phyloP scores from a whole-genome alignment of 1,140 invertebrate genomes.

The Dolichoris vasculosae region DNA sequence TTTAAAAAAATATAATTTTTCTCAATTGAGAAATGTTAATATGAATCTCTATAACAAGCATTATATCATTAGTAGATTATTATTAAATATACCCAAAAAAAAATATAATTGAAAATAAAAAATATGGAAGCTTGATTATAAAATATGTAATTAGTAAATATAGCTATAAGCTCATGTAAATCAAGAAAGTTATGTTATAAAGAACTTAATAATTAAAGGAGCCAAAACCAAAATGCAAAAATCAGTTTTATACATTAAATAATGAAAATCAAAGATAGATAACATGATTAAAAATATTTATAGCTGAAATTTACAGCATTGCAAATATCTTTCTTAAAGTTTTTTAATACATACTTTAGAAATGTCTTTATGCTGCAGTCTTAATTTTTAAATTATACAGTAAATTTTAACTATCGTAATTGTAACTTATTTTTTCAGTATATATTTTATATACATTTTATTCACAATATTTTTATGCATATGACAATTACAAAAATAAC shows the following conservation, averaged over 20 bases:
- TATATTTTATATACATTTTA: slow-evolving; percentile 41
- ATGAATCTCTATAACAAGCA: not conserved
- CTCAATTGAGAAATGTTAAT: not conserved
- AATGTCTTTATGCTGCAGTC: not conserved
- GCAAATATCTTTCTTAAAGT: not conserved
- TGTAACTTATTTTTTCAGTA: slow-evolving; percentile 7
- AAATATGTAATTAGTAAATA: not conserved
- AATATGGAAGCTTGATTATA: not conserved
- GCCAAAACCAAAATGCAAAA: slow-evolving; percentile 18
- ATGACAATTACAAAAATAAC: not conserved
- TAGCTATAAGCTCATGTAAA: not conserved
- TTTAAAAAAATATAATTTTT: not conserved
- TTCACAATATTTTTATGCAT: slow-evolving; percentile 38
- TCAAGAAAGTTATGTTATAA: not conserved
- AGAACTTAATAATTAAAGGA: not conserved
- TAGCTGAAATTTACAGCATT: not conserved
- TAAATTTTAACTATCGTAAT: not conserved
- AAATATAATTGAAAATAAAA: not conserved
- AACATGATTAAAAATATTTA: not conserved
- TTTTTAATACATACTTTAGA: not conserved
- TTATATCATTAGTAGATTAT: not conserved
- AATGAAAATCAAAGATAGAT: not conserved
- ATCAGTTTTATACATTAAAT: not conserved
- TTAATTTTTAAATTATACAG: not conserved
- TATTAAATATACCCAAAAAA: not conserved